A percentile compares a stretch with the other conserved stretches of the same genome.
Conservation (phyloP, 2,113 vertebrate species). For the Sakesphorus luctuosus region DNA sequence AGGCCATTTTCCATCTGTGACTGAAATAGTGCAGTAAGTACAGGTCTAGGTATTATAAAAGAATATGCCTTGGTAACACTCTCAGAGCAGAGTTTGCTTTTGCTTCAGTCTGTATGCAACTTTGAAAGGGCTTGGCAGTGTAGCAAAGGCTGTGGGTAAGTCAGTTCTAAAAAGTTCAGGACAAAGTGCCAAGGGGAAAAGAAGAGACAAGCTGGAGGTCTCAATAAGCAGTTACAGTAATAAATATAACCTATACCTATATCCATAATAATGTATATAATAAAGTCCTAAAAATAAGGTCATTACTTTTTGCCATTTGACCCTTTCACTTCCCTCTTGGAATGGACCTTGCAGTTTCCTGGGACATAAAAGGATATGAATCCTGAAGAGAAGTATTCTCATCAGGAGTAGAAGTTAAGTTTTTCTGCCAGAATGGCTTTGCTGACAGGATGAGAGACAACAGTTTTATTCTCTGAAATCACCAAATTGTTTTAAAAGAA, state of each 20-base stretch:
- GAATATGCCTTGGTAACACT: background rate
- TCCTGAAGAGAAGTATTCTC: background rate
- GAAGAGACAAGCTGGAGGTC: background rate
- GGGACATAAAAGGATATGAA: background rate
- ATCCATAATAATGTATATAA: background rate
- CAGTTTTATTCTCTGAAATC: background rate
- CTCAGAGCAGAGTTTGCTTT: background rate
- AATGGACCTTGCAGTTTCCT: background rate
- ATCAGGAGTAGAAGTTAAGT: background rate
- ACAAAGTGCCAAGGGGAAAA: background rate
- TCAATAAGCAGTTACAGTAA: background rate
- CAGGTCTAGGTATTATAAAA: background rate
- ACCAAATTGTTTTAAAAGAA: background rate
- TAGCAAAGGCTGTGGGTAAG: fast-evolving
- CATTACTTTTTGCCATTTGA: background rate
- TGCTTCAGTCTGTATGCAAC: background rate
- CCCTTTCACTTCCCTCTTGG: background rate
- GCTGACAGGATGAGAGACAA: background rate
- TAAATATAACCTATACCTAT: background rate
- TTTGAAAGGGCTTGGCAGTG: background rate
- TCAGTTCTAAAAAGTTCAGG: background rate
- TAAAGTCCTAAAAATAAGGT: background rate
- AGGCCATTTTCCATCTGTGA: background rate
- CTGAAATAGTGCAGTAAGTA: background rate
- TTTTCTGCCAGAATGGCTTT: background rate